Evolutionary conservation across 2,888 invertebrate species (phyloP).

Genomic region (Alsophila aescularia): DNA sequence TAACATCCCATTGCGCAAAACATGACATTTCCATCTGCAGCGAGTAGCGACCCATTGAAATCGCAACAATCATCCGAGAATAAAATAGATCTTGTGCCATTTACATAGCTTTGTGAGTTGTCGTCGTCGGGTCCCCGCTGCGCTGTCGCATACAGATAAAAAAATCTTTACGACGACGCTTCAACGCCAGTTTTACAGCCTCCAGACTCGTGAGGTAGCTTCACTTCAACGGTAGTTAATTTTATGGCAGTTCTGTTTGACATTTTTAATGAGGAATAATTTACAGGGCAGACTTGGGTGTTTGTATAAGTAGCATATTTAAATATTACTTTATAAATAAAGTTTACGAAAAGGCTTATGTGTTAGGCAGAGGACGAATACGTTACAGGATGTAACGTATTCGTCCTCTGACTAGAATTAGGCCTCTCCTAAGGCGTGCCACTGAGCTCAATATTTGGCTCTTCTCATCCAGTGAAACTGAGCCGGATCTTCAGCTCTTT

Average conservation of each 20-base stretch:
- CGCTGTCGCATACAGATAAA: slow-evolving; percentile 37
- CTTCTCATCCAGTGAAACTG: no score
- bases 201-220: slow-evolving; percentile 52
- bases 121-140: slow-evolving; percentile 37
- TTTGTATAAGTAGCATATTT: neutral
- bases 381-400: no score
- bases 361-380: no score
- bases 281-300: neutral
- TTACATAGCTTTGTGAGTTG: slow-evolving; percentile 43
- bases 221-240: slow-evolving; percentile 44
- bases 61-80: slow-evolving; percentile 46
- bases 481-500: no score
- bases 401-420: no score
- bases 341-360: no score
- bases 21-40: slow-evolving; percentile 27
- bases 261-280: slow-evolving; percentile 1
- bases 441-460: no score
- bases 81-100: slow-evolving; percentile 49
- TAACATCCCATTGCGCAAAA: slow-evolving; percentile 18
- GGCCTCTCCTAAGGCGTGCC: no score
- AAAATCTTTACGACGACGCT: slow-evolving; percentile 49
- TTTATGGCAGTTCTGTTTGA: slow-evolving; percentile 17
- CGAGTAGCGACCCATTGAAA: slow-evolving; percentile 41
- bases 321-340: no score
- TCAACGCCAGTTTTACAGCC: slow-evolving; percentile 52